Base-by-base conservation (phyloP, 1,140 invertebrate species). In the Drosophila equinoxialis region DNA sequence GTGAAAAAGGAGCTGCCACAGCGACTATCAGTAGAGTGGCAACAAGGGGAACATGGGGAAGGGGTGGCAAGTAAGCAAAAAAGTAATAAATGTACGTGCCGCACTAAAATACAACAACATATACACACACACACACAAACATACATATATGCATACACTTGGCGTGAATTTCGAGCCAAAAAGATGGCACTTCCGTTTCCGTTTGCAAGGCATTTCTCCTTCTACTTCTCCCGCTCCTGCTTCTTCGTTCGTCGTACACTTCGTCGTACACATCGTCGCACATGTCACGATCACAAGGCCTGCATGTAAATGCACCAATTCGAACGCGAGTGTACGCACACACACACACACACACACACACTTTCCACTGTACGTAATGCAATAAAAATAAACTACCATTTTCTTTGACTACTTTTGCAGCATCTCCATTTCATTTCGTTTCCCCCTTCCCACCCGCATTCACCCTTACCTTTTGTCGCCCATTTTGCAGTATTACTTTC, bases 11-110 rank as follows among this genome's bases (percentile, higher is more conserved):
- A 65, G 58, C 60, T 57, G 57, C 23, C 23, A 26, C 23, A 26
- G 23, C 23, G 23, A 26, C 23, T 26, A 26, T 26, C 23, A 26
- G 23, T 26, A 26, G 11, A 51, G 42, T 63, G 70, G 55, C 51
- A 76, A 14, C 2, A 17, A 14, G 3, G 26, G 26, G 26, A 26
- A 5, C 3, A 41, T 41, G 39, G 3, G 5, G 26, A 42, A 51
- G 11, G 55, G 39, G 68, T 30, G 30, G 30, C 30, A 30, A 70
- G 62, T 42, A 76, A 76, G 57, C 57, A 59, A 66, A 77, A 79
- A 79, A 87, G 84, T 80, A 87, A 87, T 87, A 87, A 87, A 87
- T 89, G 84, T 87, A 87, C 84, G 84, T 87, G 84, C 80, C 77
- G 71, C 69, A 87, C 80, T 84, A 80, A 77, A 74, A 71, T 35